Conservation (phyloP, 2,797 vertebrate species). For the Prionace glauca region DNA sequence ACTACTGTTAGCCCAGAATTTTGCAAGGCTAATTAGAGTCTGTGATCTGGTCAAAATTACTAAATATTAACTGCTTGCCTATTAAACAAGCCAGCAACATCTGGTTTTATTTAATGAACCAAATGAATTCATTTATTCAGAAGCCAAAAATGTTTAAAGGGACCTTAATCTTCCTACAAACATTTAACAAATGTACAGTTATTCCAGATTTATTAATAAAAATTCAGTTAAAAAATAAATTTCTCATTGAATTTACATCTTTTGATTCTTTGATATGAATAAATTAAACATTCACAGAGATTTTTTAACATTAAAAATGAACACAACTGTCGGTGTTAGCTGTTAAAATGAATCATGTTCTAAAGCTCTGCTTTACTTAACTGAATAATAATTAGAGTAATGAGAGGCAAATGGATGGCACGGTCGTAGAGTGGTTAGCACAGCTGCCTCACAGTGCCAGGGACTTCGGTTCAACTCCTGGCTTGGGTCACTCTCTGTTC, state of each 20-base stretch:
- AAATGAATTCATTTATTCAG: not conserved
- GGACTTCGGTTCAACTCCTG: too few species aligned
- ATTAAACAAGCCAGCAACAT: not conserved
- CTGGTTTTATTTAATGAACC: slow-evolving; percentile 8
- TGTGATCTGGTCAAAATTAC: slow-evolving; percentile 6
- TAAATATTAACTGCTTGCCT: not conserved
- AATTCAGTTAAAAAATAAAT: not conserved
- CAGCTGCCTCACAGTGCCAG: too few species aligned
- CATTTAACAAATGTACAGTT: not conserved
- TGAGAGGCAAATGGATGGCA: not conserved
- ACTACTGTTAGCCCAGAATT: not conserved
- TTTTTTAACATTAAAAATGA: not conserved
- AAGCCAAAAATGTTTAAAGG: slow-evolving; percentile 2
- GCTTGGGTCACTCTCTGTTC: too few species aligned
- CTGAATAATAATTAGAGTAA: not conserved
- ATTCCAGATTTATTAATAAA: not conserved
- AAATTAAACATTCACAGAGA: not conserved
- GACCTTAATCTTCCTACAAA: not conserved
- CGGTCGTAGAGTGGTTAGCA: too few species aligned
- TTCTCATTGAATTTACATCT: not conserved
- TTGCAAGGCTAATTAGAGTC: not conserved
- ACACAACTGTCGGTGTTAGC: not conserved
- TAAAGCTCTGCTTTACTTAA: not conserved
- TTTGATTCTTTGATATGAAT: not conserved
- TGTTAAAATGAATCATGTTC: not conserved